phyloP scores from a whole-genome alignment of 1,140 invertebrate genomes.

The Pissodes strobi region DNA sequence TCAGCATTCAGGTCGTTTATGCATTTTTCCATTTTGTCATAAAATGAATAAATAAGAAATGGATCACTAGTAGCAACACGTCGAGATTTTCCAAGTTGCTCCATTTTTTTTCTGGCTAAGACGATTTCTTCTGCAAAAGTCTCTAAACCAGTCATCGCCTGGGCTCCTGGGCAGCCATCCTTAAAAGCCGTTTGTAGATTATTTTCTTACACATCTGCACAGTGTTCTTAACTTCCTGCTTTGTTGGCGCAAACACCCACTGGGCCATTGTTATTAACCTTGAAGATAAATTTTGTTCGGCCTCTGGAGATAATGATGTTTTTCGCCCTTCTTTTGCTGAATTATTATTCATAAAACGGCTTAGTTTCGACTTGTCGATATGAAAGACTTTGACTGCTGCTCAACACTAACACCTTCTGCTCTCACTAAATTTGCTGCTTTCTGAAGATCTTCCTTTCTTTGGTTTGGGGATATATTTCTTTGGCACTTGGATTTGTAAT shows the following conservation, averaged over 20 bases:
- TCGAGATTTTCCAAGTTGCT: background rate
- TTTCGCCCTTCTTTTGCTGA: background rate
- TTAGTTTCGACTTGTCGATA: background rate
- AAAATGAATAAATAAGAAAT: background rate
- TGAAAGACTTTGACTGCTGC: too few relatives aligned
- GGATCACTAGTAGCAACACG: background rate
- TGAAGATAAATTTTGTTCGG: slow-evolving; percentile 1
- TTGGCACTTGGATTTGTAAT: background rate
- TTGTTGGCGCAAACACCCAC: background rate
- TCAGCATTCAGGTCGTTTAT: background rate
- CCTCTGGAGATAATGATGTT: background rate
- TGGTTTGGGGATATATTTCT: background rate
- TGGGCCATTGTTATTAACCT: background rate
- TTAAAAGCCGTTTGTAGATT: background rate
- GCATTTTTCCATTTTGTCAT: background rate
- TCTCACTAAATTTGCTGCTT: background rate
- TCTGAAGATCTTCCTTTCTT: background rate
- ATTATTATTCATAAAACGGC: background rate
- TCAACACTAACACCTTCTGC: background rate
- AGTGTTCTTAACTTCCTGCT: background rate
- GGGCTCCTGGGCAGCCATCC: too few relatives aligned
- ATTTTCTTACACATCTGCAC: background rate
- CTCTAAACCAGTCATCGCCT: background rate
- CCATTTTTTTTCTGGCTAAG: slow-evolving; percentile 7
- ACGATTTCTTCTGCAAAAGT: background rate